Evolutionary conservation across 1,140 invertebrate genomes (phyloP), one percentile per base, ranked within the genome.

Genomic region (Zaprionus davidi): DNA sequence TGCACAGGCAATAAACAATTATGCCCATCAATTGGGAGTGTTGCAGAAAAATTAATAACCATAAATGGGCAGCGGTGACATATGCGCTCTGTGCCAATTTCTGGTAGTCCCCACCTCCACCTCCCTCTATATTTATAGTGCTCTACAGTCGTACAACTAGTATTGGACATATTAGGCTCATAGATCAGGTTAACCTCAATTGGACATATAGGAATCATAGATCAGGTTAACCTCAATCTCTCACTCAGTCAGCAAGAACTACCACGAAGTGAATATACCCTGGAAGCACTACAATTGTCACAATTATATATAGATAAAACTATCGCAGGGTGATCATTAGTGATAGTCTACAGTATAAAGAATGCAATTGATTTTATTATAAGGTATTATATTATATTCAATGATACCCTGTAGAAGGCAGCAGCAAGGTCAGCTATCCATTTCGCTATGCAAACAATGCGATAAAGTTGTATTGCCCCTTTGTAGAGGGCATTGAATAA

Each of bases 31-130:
- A 87, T 87, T 87, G 77, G 72, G 57, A 74, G 74, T 79, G 83
- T 79, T 87, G 79, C 79, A 87, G 82, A 66, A 82, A 79, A 87
- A 77, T 86, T 85, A 86, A 87, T 87, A 82, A 46, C 69, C 83
- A 86, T 82, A 87, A 86, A 79, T 74, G 82, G 41, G 60, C 72
- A 71, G 57, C 58, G 79, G 76, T 71, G 79, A 82, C 82, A 86
- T 78, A 72, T 86, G 83, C 53, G 64, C 74, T 55, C 46, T 41
- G 38, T 38, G 64, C 26, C 65, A 20, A 62, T 62, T 64, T 58
- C 53, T 34, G 7, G 15, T 41, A 15, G 38, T 41, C 55, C 22
- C 31, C 13, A 2, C 20, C 26, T 46, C n/a, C 34, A n/a, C 7
- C 28, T 31, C 62, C 5, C 20, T 22, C 20, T 36, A 15, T 34